Evolutionary conservation across 2,888 invertebrate genomes (phyloP).

Genomic region (Choristoneura rosaceana): DNA sequence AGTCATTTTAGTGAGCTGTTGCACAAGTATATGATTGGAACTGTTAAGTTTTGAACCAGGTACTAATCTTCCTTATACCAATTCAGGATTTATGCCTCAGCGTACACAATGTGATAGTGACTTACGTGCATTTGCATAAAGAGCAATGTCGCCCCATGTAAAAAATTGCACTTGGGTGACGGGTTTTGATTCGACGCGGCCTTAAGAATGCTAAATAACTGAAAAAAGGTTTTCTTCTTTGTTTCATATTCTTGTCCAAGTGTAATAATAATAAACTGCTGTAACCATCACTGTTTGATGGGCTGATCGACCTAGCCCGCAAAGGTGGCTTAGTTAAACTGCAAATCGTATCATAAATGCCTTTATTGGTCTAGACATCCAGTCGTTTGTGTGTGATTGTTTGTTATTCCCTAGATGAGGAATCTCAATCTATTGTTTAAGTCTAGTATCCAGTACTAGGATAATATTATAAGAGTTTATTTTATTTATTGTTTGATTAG

Average conservation of each 20-base stretch:
- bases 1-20: no score
- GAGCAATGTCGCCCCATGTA: not conserved
- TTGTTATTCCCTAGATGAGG: conserved; percentile 16
- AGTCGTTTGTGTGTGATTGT: conserved; percentile 8
- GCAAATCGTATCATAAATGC: not conserved
- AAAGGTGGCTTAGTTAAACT: not conserved
- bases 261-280: not conserved
- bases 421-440: conserved; percentile 5
- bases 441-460: not conserved
- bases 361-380: not conserved
- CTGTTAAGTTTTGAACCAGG: no score
- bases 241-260: not conserved
- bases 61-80: no score
- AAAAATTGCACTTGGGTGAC: not conserved
- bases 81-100: not conserved
- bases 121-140: conserved; percentile 3
- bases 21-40: no score
- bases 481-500: not conserved
- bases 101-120: not conserved
- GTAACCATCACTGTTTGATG: not conserved
- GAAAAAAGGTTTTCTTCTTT: not conserved
- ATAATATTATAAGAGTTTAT: not conserved
- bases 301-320: not conserved
- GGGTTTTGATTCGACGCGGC: not conserved
- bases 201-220: not conserved